A percentile compares a stretch with the other conserved stretches of the same genome.
Evolutionary conservation across 2,113 vertebrate species (phyloP).

Genomic region (Percopsis transmontana): DNA sequence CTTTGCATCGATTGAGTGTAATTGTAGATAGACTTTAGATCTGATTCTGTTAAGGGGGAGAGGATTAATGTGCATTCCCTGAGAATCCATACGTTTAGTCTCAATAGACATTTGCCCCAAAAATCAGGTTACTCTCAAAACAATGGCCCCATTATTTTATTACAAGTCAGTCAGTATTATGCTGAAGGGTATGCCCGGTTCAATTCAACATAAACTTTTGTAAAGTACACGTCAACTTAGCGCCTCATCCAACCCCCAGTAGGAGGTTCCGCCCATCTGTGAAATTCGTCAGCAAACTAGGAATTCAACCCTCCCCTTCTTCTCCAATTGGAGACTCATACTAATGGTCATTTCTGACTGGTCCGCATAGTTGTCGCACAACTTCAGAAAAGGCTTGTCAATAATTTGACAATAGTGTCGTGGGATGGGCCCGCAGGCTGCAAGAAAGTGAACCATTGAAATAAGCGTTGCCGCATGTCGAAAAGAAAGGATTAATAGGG

Average conservation of each 20-base stretch:
- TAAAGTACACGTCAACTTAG: conserved; percentile 82
- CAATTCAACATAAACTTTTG: conserved; percentile 46
- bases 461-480: not conserved
- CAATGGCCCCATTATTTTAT: no score
- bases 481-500: not conserved
- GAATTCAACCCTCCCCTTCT: conserved; percentile 33
- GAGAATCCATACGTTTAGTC: no score
- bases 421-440: conserved; percentile 34
- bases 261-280: conserved; percentile 50
- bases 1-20: no score
- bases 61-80: no score
- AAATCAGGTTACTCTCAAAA: no score
- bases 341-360: conserved; percentile 43
- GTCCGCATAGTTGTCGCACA: conserved; percentile 35
- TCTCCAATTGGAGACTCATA: conserved; percentile 40
- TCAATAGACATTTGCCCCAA: no score
- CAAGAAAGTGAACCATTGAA: not conserved
- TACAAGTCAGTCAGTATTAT: no score
- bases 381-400: conserved; percentile 2
- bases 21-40: no score
- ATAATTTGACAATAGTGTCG: conserved; percentile 33
- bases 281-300: conserved; percentile 30
- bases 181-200: not conserved
- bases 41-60: no score
- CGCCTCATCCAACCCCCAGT: conserved; percentile 17